These are phyloP conservation scores for Biston betularia DNA, from an alignment of 2,888 invertebrate species.

Conservation along the genomic window DNA sequence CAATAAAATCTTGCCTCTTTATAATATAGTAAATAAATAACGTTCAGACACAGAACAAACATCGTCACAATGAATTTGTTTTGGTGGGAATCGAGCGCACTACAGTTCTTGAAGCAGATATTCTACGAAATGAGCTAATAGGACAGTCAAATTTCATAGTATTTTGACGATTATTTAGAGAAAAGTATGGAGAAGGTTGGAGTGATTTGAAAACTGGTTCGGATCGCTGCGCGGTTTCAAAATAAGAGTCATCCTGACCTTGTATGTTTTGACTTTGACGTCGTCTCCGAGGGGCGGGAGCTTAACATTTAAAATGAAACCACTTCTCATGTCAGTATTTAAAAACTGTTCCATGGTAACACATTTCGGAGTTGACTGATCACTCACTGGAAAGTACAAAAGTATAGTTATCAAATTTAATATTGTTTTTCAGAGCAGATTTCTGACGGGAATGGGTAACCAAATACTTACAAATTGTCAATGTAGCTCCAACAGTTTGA, in stretches of 20 bases:
- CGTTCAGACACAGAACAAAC: no score
- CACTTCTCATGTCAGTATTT: constrained; percentile 45
- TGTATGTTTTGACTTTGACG: constrained; percentile 86
- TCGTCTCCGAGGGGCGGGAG: constrained; percentile 75
- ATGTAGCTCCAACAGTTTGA: constrained; percentile 59
- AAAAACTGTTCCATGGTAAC: constrained; percentile 73
- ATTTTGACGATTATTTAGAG: no score
- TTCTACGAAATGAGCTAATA: no score
- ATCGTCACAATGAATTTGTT: no score
- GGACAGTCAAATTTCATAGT: no score
- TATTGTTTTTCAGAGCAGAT: no score
- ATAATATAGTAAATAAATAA: no score
- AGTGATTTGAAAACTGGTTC: no score
- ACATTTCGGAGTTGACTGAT: constrained; percentile 33
- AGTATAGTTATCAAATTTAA: background rate
- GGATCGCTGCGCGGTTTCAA: background rate
- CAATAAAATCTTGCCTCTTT: no score
- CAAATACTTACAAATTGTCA: constrained; percentile 58
- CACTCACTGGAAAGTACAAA: constrained; percentile 51
- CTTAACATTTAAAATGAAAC: constrained; percentile 54
- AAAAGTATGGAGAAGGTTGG: no score
- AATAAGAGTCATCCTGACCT: constrained; percentile 59
- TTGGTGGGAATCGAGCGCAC: no score
- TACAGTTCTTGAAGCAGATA: no score
- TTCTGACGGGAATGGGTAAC: background rate